Evolutionary conservation across 2,888 invertebrate species (phyloP), one percentile per base, ranked within the genome.

Genomic region (Cyrtodaria siliqua): DNA sequence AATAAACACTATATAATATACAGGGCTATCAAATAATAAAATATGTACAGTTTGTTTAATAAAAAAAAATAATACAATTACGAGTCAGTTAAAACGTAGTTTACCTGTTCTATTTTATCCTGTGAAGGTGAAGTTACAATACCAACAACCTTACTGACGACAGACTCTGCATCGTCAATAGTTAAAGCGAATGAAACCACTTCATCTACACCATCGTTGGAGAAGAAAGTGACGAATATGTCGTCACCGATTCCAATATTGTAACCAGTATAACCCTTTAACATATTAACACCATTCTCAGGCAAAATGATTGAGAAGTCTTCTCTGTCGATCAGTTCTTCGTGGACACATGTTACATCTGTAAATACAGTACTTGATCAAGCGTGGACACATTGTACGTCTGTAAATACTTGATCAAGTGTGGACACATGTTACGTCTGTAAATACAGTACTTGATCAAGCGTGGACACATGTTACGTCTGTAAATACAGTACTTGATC

Each of bases 331-430:
- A 23, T 16, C 1, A 62, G 52, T 16, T 29, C 33, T 12, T 62
- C 62, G 42, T 49, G 38, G 20, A 62, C 24, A 52, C 62, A 62
- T 8, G 40, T 18, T 3, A 62, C 62, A 24, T 50, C 62, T 62
- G 62, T 23, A 33, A 33, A 33, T 33, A 12, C n/a, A n/a, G n/a
- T n/a, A n/a, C n/a, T n/a, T n/a, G n/a, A n/a, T n/a, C n/a, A n/a
- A n/a, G n/a, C n/a, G n/a, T n/a, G n/a, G n/a, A n/a, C n/a, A n/a
- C n/a, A n/a, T n/a, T n/a, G n/a, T n/a, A n/a, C n/a, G n/a, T n/a
- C n/a, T n/a, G n/a, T n/a, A n/a, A n/a, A n/a, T n/a, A n/a, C n/a
- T n/a, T n/a, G n/a, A n/a, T n/a, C n/a, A n/a, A n/a, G n/a, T n/a
- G n/a, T n/a, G n/a, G n/a, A n/a, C n/a, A n/a, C n/a, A n/a, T n/a